Conservation (phyloP, 2,797 vertebrate genomes). For the Hyperoplus lanceolatus region DNA sequence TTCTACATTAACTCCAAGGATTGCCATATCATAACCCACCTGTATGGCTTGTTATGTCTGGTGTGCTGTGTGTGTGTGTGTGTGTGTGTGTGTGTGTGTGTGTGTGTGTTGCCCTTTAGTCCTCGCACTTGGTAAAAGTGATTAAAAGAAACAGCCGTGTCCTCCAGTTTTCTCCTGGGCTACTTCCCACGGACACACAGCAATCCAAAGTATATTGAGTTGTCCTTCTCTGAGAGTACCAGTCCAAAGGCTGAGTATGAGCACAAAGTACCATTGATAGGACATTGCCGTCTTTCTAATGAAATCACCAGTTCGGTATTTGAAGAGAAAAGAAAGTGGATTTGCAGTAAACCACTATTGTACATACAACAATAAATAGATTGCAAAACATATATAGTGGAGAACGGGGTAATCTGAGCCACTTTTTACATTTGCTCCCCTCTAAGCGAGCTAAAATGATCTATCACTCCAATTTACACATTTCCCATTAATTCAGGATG, state of each 20-base stretch:
- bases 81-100: neutral
- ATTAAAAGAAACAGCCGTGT: conserved; percentile 16
- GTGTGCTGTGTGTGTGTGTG: neutral
- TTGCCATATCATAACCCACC: neutral
- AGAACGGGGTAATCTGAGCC: too few species aligned
- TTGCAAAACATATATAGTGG: neutral
- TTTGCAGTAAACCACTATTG: neutral
- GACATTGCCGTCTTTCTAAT: neutral
- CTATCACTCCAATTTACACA: too few species aligned
- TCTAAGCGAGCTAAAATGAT: too few species aligned
- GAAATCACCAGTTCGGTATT: neutral
- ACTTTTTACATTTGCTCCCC: too few species aligned
- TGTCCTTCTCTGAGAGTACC: conserved; percentile 5
- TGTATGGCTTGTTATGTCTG: neutral
- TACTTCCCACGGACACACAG: neutral
- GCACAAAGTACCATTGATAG: neutral
- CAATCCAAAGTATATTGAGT: conserved; percentile 14
- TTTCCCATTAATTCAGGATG: too few species aligned
- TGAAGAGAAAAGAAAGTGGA: neutral
- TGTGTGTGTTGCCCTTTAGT: neutral
- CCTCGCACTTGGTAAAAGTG: neutral
- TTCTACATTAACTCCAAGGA: neutral
- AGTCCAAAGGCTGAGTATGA: neutral
- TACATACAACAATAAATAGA: neutral
- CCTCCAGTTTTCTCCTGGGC: conserved; percentile 2